phyloP scores from a whole-genome alignment of 2,888 invertebrate species.

The Drosophila percnosoma region DNA sequence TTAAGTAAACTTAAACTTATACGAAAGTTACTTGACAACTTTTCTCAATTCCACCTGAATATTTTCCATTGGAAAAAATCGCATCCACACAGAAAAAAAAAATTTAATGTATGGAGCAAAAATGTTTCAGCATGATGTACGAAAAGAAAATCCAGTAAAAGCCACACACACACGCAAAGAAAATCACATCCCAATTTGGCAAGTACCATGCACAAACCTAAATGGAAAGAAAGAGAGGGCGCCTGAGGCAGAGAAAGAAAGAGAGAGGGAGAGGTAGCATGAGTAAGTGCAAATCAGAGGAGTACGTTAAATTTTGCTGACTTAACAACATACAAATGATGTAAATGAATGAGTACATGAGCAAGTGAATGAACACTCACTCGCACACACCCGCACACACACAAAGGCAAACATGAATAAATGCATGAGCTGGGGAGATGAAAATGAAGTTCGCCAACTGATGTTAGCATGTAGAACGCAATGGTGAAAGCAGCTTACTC shows the following conservation, averaged over 20 bases:
- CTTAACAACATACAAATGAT: conserved; percentile 81
- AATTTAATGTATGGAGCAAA: conserved; percentile 3
- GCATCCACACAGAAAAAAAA: conserved; percentile 7
- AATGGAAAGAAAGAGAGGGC: background rate
- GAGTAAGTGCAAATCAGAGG: conserved; percentile 72
- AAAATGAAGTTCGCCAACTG: conserved; percentile 48
- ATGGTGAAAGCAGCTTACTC: conserved; percentile 80
- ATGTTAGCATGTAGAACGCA: conserved; percentile 79
- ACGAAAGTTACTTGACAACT: conserved; percentile 55
- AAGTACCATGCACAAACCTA: conserved; percentile 29
- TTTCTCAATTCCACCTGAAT: conserved; percentile 15
- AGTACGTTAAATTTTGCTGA: conserved; percentile 78
- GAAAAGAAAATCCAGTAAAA: conserved; percentile 50
- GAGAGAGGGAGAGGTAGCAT: conserved; percentile 5
- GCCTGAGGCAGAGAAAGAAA: background rate
- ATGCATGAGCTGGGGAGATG: conserved; percentile 63
- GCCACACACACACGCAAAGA: conserved; percentile 14
- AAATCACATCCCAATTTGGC: conserved; percentile 62
- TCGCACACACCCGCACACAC: conserved; percentile 12
- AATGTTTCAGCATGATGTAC: conserved; percentile 30
- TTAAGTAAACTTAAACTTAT: conserved; percentile 49
- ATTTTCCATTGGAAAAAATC: background rate
- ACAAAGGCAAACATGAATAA: conserved; percentile 64
- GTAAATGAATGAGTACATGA: conserved; percentile 77
- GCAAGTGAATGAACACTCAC: conserved; percentile 54